Evolutionary conservation across 2,888 invertebrate genomes (phyloP), one percentile per base, ranked within the genome.

Genomic region (Eilema sororculum): DNA sequence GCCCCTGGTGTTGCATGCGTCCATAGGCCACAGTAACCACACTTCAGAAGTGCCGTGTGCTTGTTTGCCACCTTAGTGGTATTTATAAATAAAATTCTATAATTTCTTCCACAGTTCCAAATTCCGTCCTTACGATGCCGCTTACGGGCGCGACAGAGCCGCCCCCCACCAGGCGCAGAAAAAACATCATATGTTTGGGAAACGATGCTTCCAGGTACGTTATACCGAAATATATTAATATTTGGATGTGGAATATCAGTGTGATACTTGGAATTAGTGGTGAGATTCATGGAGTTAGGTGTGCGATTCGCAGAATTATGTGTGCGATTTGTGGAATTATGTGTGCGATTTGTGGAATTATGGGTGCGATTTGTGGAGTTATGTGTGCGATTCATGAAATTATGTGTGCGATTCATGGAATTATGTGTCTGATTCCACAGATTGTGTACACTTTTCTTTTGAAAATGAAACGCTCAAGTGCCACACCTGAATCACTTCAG

Each of bases 101-200:
- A n/a, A 22, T 37, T 13, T 22, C 30, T 22, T 16, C 30, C n/a
- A 2, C 82, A 95, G 95, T 71, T 95, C 95, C 8, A 97, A 97
- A 88, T 97, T 97, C 87, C 96, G 97, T 68, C 97, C 97, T 1
- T 98, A 97, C 88, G 96, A 95, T 25, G 87, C 83, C 6, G 84
- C 89, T 10, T 94, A 91, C 65, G 96, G 89, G 33, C 96, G 86
- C 81, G 96, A 90, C 77, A 91, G 90, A n/a, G 91, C 90, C 25
- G 95, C 90, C 0, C 81, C 93, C 0, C 93, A 92, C 60, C 92
- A 90, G 20, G 89, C 95, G 0, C 98, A 98, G 91, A 98, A 98
- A 94, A 98, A 98, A 90, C 98, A 98, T 88, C 98, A 98, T 84
- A 97, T 98, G 97, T 98, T 98, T 87, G 98, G 98, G 10, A 98